Conservation (phyloP, 64 coral and sea anemone genomes). For the Montipora capricornis region DNA sequence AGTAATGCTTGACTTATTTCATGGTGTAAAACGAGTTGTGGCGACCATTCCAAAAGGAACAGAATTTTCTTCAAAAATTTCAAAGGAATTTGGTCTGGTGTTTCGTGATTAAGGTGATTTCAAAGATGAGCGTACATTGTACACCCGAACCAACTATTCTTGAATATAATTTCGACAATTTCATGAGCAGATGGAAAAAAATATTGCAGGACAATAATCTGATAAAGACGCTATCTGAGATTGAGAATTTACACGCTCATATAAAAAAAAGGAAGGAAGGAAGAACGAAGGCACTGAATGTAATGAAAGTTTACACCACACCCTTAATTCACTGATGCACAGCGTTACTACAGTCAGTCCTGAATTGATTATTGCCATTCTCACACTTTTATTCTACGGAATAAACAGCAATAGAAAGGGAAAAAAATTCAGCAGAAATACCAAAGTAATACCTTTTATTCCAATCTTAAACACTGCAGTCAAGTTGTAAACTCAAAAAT, state of each 20-base stretch:
- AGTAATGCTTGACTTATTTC: conserved; percentile 52
- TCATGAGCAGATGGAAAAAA: conserved; percentile 26
- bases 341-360: not conserved
- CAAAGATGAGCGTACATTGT: not conserved
- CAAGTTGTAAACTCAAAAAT: too few relatives aligned
- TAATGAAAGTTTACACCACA: not conserved
- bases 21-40: conserved; percentile 49
- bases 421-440: conserved; percentile 20
- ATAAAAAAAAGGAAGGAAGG: not conserved
- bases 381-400: not conserved
- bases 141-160: conserved; percentile 50
- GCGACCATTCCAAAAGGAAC: conserved; percentile 18
- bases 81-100: conserved; percentile 44
- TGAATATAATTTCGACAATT: conserved; percentile 40
- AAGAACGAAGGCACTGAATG: not conserved
- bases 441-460: not conserved
- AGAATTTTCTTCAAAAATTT: conserved; percentile 13
- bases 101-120: conserved; percentile 49
- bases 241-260: not conserved
- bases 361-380: conserved; percentile 6
- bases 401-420: conserved; percentile 2
- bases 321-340: not conserved
- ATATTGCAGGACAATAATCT: not conserved
- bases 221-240: not conserved
- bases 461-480: too few relatives aligned